Evolutionary conservation across 2,888 invertebrate genomes (phyloP), one percentile per base, ranked within the genome.

Genomic region (Sussaba pulchella): DNA sequence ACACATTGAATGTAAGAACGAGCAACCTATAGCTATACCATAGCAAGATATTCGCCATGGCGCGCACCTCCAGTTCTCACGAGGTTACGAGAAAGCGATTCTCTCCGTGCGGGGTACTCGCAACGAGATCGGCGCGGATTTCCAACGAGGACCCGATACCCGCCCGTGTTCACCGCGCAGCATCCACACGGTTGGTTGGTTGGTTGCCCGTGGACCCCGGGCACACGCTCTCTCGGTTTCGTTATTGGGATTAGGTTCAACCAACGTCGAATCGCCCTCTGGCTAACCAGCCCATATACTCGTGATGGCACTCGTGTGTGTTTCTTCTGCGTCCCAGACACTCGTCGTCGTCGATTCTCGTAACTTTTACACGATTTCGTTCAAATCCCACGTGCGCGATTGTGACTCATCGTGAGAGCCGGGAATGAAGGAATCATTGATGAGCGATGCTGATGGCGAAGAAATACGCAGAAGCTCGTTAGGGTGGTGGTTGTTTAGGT

Each of bases 41-140:
- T n/a, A n/a, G 39, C 70, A 57, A 72, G 72, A 80, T 80, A 81
- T 80, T n/a, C 75, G 76, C 73, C 76, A 71, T 75, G n/a, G 74
- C 76, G 81, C 82, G 81, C 80, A 76, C 76, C 82, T 74, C 78
- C 71, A 85, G 90, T 91, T 91, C 91, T 91, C 91, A 91, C 90
- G 91, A 88, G 90, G 89, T 88, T 88, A 86, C 90, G 89, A 89
- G 91, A 91, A 91, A 91, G 90, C 88, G 85, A 89, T 87, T 81
- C 82, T 78, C 81, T 73, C 63, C 36, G 24, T 24, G 74, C 12
- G 31, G 50, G 69, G 47, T 26, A 63, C 52, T 26, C 39, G 74
- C 70, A 69, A 81, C 70, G 77, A 70, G 82, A 79, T 57, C 43
- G 10, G 52, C 50, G 14, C 14, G 54, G 14, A 54, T 14, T 39